Conservation (phyloP, 1,140 invertebrate genomes). For the Eubasilissa regina region DNA sequence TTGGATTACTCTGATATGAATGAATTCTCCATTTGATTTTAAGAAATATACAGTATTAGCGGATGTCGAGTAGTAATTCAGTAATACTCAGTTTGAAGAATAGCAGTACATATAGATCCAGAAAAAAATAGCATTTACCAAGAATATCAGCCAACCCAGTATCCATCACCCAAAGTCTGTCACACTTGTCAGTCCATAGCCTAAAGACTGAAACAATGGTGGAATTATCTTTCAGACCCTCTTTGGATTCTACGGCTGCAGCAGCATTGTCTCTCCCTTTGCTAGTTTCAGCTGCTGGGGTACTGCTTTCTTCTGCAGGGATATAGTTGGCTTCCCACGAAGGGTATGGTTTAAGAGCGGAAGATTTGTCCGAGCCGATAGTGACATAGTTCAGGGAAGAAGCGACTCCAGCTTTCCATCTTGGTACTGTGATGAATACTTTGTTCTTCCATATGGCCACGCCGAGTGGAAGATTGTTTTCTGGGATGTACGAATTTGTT, state of each 20-base stretch:
- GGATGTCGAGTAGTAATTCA: neutral
- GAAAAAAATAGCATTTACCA: too few species aligned
- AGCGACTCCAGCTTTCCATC: constrained; percentile 83
- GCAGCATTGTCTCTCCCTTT: constrained; percentile 65
- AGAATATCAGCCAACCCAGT: constrained; percentile 82
- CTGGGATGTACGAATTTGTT: constrained; percentile 76
- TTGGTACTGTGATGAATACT: constrained; percentile 83
- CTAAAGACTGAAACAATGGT: constrained; percentile 80
- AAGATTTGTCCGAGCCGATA: constrained; percentile 71
- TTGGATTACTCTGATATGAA: too few species aligned
- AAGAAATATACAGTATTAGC: too few species aligned
- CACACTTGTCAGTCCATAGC: constrained; percentile 78
- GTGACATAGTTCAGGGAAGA: constrained; percentile 82
- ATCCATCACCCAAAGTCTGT: constrained; percentile 84
- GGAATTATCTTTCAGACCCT: constrained; percentile 70
- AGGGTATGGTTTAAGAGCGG: constrained; percentile 81
- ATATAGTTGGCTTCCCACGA: constrained; percentile 77
- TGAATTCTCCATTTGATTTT: too few species aligned
- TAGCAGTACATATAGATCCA: too few species aligned
- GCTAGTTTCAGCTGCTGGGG: constrained; percentile 35
- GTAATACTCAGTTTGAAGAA: neutral
- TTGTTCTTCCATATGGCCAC: constrained; percentile 83
- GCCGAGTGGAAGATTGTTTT: constrained; percentile 83
- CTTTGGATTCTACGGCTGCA: constrained; percentile 62
- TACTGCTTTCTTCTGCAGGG: constrained; percentile 65